Evolutionary conservation across 2,113 vertebrate genomes (phyloP).

Genomic region (Poeciliopsis prolifica): DNA sequence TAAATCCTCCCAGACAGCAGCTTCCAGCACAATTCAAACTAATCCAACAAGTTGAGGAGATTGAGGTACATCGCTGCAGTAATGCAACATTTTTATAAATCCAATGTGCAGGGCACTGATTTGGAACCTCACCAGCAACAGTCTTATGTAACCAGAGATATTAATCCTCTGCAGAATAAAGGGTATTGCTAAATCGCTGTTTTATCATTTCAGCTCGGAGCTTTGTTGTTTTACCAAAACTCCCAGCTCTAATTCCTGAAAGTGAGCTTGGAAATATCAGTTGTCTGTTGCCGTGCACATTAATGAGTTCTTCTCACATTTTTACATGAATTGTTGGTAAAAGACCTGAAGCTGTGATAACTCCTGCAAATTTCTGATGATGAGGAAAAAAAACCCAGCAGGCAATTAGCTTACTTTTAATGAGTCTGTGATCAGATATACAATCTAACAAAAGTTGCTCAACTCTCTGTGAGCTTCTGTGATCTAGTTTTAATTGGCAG

Average conservation of each 20-base stretch:
- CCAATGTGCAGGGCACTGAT: slow-evolving; percentile 6
- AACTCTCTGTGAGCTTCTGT: not conserved
- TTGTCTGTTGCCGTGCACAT: not conserved
- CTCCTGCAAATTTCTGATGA: not conserved
- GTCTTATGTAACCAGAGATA: slow-evolving; percentile 14
- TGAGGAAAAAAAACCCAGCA: not conserved
- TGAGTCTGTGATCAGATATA: not conserved
- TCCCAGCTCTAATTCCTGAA: not conserved
- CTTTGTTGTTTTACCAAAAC: slow-evolving; percentile 1
- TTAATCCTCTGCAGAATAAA: slow-evolving; percentile 3
- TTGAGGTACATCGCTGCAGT: not conserved
- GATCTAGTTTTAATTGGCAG: not conserved
- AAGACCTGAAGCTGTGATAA: not conserved
- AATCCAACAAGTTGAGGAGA: not conserved
- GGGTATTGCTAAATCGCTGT: slow-evolving; percentile 5
- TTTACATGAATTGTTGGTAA: not conserved
- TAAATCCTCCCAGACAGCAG: slow-evolving; percentile 2
- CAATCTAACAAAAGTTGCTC: not conserved
- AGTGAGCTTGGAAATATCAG: not conserved
- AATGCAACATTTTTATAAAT: slow-evolving; percentile 10
- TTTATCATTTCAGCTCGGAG: not conserved
- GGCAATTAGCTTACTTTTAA: not conserved
- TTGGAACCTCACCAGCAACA: not conserved
- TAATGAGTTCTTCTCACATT: not conserved
- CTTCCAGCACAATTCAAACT: not conserved